These are phyloP conservation scores for Corapipo altera DNA, from an alignment of 2,113 vertebrate genomes.

Conservation along the genomic window DNA sequence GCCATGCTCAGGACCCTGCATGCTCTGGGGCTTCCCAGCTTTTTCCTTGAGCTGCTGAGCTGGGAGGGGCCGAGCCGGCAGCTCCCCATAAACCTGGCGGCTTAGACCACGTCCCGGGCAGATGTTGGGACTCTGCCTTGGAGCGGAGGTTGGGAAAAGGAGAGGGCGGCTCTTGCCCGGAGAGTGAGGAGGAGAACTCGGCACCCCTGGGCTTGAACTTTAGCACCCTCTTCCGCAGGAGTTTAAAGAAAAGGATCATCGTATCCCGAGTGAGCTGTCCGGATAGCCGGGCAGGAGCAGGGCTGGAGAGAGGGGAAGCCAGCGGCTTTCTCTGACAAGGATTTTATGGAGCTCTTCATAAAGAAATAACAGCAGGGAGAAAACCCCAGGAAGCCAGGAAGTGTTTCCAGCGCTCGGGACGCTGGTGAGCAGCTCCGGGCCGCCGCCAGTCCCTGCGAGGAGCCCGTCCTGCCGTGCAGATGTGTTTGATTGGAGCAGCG, in stretches of 20 bases:
- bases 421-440: neutral
- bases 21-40: neutral
- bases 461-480: conserved; percentile 27
- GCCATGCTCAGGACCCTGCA: conserved; percentile 42
- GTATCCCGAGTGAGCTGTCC: neutral
- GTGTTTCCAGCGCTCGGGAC: neutral
- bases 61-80: conserved; percentile 55
- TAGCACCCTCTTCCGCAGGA: conserved; percentile 50
- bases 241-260: neutral
- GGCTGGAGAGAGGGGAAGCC: neutral
- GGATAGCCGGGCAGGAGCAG: neutral
- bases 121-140: conserved; percentile 48
- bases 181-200: neutral
- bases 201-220: conserved; percentile 38
- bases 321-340: neutral
- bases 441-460: neutral
- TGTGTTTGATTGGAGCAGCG: conserved; percentile 16
- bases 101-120: conserved; percentile 36
- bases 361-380: neutral
- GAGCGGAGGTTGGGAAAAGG: neutral
- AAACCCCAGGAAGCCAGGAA: neutral
- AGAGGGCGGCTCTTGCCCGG: neutral
- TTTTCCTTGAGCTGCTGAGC: conserved; percentile 44
- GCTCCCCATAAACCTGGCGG: conserved; percentile 70
- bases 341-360: neutral